Conservation (phyloP, 2,113 vertebrate genomes). For the Limanda limanda region DNA sequence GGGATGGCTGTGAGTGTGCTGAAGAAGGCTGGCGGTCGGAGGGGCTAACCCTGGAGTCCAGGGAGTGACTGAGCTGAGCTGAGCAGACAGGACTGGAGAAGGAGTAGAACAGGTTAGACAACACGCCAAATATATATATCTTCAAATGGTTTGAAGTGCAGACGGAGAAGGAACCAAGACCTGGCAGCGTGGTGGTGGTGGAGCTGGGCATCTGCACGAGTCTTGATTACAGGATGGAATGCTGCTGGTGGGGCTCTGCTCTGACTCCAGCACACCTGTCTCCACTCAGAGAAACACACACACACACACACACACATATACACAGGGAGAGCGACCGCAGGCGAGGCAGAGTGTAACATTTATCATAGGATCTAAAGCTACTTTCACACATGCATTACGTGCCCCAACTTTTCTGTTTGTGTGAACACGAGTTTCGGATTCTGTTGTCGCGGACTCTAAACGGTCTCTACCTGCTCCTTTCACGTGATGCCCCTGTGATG, state of each 20-base stretch:
- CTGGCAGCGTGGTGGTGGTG: not conserved
- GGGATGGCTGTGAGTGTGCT: not conserved
- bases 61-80: not conserved
- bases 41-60: not conserved
- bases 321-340: not conserved
- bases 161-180: not conserved
- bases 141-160: not conserved
- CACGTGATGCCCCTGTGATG: not conserved
- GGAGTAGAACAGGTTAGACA: not conserved
- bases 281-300: not conserved
- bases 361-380: not conserved
- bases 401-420: not conserved
- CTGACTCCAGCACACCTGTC: conserved; percentile 2
- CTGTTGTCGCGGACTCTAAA: not conserved
- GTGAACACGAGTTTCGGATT: not conserved
- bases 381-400: not conserved
- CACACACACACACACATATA: not conserved
- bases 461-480: not conserved
- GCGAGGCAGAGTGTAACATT: not conserved
- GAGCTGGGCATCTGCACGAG: not conserved
- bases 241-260: conserved; percentile 1
- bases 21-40: too few relatives aligned
- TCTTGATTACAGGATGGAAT: conserved; percentile 6
- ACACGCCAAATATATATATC: not conserved
- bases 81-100: not conserved